Evolutionary conservation across 2,888 invertebrate genomes (phyloP), one percentile per base, ranked within the genome.

Genomic region (Drosophila yooni): DNA sequence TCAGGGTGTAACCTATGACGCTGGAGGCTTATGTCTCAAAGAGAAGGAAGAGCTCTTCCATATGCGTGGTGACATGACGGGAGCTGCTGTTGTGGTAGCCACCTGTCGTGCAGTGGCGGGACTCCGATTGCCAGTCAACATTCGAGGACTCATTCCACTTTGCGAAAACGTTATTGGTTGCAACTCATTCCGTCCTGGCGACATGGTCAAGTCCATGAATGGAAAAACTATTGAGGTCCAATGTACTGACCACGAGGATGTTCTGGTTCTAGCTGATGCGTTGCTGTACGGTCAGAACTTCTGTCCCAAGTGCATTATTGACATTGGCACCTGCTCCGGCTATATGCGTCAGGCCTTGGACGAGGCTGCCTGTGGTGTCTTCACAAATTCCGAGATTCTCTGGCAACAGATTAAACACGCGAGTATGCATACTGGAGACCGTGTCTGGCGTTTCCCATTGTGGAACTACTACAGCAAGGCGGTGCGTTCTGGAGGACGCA

Each of bases 11-110:
- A 95, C 95, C 0, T 95, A 94, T 91, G 95, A 96, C 91, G 96
- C 96, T 80, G 97, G 97, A 36, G 97, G 97, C 58, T 93, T 97
- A 62, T 96, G 96, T 73, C 91, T 97, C 57, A 97, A 97, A 54
- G 13, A 82, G 27, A 68, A 73, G 1, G 15, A 46, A 0, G 91
- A 91, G 27, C 74, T 91, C 0, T 83, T 71, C 54, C 73, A 83
- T 29, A 97, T 97, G 97, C 94, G 96, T 71, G 97, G 96, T 1
- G 97, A 97, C 88, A 97, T 97, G 97, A 96, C 96, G 0, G 97
- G 97, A 2, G 97, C 97, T 0, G 97, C 97, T 0, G 95, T 96
- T 85, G 96, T 96, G 3, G 94, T 96, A 6, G 96, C 96, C 0
- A 94, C 96, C 3, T 95, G 96, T 57, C 94, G 95, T 61, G 95